A percentile compares a stretch with the other conserved stretches of the same genome.
phyloP scores from a whole-genome alignment of 2,797 vertebrate genomes.

The Muraenolepis orangiensis region DNA sequence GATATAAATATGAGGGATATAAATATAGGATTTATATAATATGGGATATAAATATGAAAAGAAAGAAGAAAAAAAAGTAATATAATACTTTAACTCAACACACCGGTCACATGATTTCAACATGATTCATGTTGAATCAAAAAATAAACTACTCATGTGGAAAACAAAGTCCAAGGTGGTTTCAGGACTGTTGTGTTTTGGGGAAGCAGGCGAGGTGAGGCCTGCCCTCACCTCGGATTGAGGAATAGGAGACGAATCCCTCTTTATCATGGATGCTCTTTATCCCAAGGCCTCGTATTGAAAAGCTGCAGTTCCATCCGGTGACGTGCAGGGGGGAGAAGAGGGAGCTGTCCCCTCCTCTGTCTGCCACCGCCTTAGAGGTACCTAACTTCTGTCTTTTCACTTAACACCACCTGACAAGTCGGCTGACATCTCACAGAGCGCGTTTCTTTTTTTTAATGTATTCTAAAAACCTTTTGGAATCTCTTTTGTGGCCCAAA shows the following conservation, averaged over 20 bases:
- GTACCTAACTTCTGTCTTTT: slow-evolving; percentile 65
- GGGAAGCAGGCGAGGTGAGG: background rate
- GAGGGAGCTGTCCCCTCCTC: slow-evolving; percentile 22
- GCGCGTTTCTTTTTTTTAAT: slow-evolving; percentile 73
- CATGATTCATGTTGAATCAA: background rate
- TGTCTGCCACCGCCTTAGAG: slow-evolving; percentile 36
- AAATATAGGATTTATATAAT: background rate
- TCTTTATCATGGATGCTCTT: too few species aligned
- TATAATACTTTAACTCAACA: background rate
- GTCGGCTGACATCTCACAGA: slow-evolving; percentile 80
- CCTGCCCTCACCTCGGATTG: background rate
- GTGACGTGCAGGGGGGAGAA: background rate
- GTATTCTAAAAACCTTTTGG: slow-evolving; percentile 86
- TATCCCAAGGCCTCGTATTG: slow-evolving; percentile 6
- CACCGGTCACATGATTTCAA: background rate
- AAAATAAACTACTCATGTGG: background rate
- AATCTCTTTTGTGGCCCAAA: slow-evolving; percentile 77
- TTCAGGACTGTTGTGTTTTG: background rate
- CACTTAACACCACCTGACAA: slow-evolving; percentile 81
- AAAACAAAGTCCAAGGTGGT: background rate
- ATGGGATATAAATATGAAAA: background rate
- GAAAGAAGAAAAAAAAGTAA: too few species aligned
- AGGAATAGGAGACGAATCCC: background rate
- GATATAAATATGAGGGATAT: background rate
- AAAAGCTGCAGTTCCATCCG: slow-evolving; percentile 5